Base-by-base conservation (phyloP, 2,113 vertebrate species). In the Alaudala cheleensis region DNA sequence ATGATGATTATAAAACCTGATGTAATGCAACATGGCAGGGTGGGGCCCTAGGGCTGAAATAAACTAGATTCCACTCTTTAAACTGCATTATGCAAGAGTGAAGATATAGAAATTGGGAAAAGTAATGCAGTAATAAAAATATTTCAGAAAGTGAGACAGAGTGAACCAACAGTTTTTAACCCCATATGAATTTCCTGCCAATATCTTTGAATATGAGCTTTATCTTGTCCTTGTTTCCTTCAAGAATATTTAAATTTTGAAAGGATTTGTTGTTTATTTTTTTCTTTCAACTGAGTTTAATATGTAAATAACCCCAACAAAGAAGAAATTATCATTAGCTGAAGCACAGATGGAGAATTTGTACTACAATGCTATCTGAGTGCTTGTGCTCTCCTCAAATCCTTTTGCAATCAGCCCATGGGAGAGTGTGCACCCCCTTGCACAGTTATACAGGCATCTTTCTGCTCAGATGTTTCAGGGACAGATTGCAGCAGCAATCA, bases 41-140 rank as follows among this genome's bases (percentile, higher is more conserved):
- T 79, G 65, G 76, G 79, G 88, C 95, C 92, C 61, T 39, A 79
- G 88, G 84, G 95, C 84, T 92, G 79, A 76, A 91, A 95, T 86
- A 96, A 96, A 96, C 74, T 72, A 91, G 69, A 84, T 96, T 96
- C 44, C 70, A 34, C 72, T 86, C 53, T 83, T 95, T 88, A 96
- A 95, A 74, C 78, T 90, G n/a, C 31, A 70, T 96, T 92, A 92
- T 86, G 66, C 56, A 71, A 94, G 78, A 92, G 25, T 72, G 64
- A 95, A 93, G 78, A 88, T 88, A 69, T 22, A 83, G 60, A 86
- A 96, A 93, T 88, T 70, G 42, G 40, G 57, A 60, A 58, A 86
- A 94, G 29, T 66, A 92, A 77, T 90, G 66, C 31, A 81, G 81
- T 88, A 92, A 94, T 86, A 95, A 96, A 96, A 94, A 74, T 81